Evolutionary conservation across 1,140 invertebrate species (phyloP).

Genomic region (Tribolium madens): DNA sequence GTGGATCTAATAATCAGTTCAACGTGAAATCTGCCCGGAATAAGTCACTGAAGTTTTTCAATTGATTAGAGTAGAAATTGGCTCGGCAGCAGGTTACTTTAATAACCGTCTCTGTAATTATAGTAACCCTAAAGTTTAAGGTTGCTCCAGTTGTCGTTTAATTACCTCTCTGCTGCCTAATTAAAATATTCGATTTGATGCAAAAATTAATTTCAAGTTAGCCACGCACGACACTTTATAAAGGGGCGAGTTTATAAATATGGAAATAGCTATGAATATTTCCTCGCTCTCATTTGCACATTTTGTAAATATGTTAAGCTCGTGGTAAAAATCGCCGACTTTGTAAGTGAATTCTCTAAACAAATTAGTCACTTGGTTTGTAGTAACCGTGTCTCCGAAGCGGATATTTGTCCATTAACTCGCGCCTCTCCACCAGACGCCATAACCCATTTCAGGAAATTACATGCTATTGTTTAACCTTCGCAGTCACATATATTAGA

Average conservation of each 20-base stretch:
- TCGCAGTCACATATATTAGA: conserved; percentile 36
- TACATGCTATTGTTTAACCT: conserved; percentile 36
- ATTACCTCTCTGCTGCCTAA: conserved; percentile 12
- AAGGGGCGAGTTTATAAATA: conserved; percentile 1
- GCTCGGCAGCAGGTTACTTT: conserved; percentile 10
- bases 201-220: conserved; percentile 21
- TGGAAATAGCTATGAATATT: conserved; percentile 27
- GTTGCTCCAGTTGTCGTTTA: conserved; percentile 25
- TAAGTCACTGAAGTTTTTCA: conserved; percentile 21
- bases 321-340: background rate
- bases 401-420: conserved; percentile 38
- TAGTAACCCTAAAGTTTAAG: conserved; percentile 34
- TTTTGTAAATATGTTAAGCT: background rate
- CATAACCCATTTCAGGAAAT: conserved; percentile 36
- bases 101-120: conserved; percentile 32
- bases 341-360: background rate
- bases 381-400: conserved; percentile 3
- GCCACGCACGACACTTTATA: background rate
- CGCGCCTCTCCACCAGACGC: conserved; percentile 23
- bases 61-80: conserved; percentile 29
- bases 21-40: conserved; percentile 16
- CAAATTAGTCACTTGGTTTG: conserved; percentile 19
- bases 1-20: conserved; percentile 36
- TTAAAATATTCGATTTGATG: conserved; percentile 15
- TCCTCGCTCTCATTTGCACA: background rate